Evolutionary conservation across 2,888 invertebrate genomes (phyloP).

Genomic region (Tenthredo scrophulariae): DNA sequence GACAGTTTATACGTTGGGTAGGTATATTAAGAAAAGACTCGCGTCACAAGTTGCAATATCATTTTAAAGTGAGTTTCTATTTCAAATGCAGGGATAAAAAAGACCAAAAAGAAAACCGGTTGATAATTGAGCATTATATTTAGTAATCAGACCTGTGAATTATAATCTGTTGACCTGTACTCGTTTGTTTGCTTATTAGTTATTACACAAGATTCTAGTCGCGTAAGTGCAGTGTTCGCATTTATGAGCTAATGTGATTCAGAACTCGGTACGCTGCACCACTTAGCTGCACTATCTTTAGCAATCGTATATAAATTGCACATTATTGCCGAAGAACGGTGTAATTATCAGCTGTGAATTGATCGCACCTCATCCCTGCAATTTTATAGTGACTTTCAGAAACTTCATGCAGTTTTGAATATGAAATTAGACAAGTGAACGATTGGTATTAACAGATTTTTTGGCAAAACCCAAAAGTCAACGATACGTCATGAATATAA

Average conservation of each 20-base stretch:
- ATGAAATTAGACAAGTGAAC: neutral
- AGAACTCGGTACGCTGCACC: neutral
- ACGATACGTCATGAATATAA: neutral
- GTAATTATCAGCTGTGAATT: neutral
- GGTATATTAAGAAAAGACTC: neutral
- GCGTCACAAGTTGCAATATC: neutral
- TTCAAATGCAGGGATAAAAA: neutral
- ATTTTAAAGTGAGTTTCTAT: conserved; percentile 20
- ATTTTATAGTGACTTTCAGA: neutral
- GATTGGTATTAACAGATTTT: neutral
- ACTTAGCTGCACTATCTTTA: neutral
- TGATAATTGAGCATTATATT: neutral
- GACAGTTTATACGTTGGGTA: neutral
- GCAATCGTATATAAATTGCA: neutral
- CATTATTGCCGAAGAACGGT: neutral
- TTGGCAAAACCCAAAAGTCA: neutral
- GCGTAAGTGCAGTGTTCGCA: neutral
- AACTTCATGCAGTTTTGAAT: neutral
- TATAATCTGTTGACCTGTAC: neutral
- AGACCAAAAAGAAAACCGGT: neutral
- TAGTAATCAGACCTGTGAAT: conserved; percentile 3
- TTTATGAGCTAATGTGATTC: conserved; percentile 15
- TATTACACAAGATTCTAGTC: neutral
- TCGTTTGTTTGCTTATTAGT: neutral
- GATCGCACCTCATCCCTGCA: neutral